Conservation (phyloP, 2,113 vertebrate species). For the Vulpes lagopus region DNA sequence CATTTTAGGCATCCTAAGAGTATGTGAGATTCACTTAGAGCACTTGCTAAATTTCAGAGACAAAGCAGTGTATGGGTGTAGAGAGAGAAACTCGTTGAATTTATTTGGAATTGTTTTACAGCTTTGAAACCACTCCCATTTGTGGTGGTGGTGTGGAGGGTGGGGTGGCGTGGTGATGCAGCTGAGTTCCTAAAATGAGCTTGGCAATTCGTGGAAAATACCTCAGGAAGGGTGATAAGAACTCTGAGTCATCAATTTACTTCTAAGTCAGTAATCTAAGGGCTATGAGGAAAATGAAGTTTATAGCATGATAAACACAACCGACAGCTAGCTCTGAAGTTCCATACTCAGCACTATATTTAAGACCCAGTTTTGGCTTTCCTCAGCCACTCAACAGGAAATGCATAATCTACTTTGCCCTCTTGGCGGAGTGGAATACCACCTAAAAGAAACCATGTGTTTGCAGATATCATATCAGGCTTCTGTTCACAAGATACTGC, state of each 20-base stretch:
- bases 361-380: neutral
- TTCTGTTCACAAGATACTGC: neutral
- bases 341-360: neutral
- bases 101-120: neutral
- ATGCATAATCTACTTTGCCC: neutral
- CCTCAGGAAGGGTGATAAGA: constrained; percentile 33
- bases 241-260: constrained; percentile 38
- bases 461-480: neutral
- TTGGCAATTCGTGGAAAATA: constrained; percentile 6
- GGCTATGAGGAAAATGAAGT: constrained; percentile 44
- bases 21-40: neutral
- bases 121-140: neutral
- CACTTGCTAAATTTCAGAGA: neutral
- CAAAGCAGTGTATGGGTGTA: neutral
- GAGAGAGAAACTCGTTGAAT: neutral
- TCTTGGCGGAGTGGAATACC: constrained; percentile 13
- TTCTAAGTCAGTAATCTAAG: constrained; percentile 42
- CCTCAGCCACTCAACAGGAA: neutral
- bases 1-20: neutral
- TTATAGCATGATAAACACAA: constrained; percentile 61
- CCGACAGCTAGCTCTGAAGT: neutral
- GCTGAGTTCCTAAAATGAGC: neutral
- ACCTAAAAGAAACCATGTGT: neutral
- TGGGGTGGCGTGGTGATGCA: neutral
- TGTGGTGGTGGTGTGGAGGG: too few species aligned